phyloP scores from a whole-genome alignment of 2,797 vertebrate genomes.

The Danio aesculapii region DNA sequence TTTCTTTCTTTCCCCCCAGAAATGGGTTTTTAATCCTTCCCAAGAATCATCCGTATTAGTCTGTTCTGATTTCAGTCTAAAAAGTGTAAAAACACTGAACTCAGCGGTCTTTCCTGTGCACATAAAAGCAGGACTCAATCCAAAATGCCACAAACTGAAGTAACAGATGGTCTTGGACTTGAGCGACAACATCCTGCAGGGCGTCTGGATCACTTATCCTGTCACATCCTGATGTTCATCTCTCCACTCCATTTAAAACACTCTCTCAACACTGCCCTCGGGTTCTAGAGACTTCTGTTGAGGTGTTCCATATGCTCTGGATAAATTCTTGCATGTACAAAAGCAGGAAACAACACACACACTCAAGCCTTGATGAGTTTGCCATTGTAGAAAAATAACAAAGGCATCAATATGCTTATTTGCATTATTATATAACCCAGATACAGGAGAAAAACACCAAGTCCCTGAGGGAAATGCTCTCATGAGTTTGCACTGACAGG shows the following conservation, averaged over 20 bases:
- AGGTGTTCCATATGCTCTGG: slow-evolving; percentile 17
- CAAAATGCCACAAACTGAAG: slow-evolving; percentile 23
- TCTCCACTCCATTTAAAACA: slow-evolving; percentile 30
- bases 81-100: slow-evolving; percentile 4
- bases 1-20: neutral
- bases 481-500: neutral
- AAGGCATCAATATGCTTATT: neutral
- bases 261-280: neutral
- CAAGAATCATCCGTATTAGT: slow-evolving; percentile 2
- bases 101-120: slow-evolving; percentile 40
- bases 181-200: slow-evolving; percentile 50
- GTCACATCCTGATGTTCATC: slow-evolving; percentile 51
- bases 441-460: neutral
- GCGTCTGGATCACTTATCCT: slow-evolving; percentile 34
- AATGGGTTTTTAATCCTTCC: slow-evolving; percentile 20
- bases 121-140: slow-evolving; percentile 23
- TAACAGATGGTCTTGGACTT: slow-evolving; percentile 21
- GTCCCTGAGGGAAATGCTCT: neutral
- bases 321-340: neutral
- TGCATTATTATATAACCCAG: neutral
- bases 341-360: neutral
- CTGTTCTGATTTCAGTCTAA: neutral
- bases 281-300: neutral
- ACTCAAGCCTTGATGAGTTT: neutral
- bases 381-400: neutral